Base-by-base conservation (phyloP, 2,113 vertebrate species). In the Hemicordylus capensis region DNA sequence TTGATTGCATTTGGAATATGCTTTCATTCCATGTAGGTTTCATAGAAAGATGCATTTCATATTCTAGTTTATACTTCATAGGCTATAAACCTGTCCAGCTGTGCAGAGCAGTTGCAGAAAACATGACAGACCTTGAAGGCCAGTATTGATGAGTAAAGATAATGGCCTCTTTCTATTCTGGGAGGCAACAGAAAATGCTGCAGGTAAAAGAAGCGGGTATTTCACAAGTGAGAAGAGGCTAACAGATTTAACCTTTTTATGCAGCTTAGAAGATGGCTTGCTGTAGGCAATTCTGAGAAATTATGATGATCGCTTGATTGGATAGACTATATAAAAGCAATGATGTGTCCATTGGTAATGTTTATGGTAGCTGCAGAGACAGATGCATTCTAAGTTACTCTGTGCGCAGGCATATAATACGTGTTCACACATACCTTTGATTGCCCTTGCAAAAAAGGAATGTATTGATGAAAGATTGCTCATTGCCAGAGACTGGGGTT, bases 21-120 rank as follows among this genome's bases (percentile, higher is more conserved):
- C 64, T 70, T 91, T 93, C 5, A 0, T 86, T 91, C 86, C 78
- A 78, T 64, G 54, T 6, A 42, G 15, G 78, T 67, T 28, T 87
- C 81, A 72, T 73, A 89, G 54, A 58, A 80, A 70, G 34, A 26
- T 69, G 28, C 78, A 89, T 92, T 92, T 89, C 46, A 20, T 81
- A 26, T 84, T 87, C 81, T 58, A 34, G 2, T 8, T 78, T 46
- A 51, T 72, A 69, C 9, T 84, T 92, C 81, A 84, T 79, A 82
- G 54, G 17, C 56, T 89, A 83, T 93, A 90, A 94, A 94, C 42
- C 58, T 89, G 39, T 80, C 79, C 48, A 87, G 1, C 12, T 83
- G 66, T 14, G 7, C 69, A 88, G 44, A 90, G 15, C 37, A 87
- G 78, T 89, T 85, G 91, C 7, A 76, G 46, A 83, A 91, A 93